Evolutionary conservation across 2,113 vertebrate species (phyloP).

Genomic region (Cottus gobio): DNA sequence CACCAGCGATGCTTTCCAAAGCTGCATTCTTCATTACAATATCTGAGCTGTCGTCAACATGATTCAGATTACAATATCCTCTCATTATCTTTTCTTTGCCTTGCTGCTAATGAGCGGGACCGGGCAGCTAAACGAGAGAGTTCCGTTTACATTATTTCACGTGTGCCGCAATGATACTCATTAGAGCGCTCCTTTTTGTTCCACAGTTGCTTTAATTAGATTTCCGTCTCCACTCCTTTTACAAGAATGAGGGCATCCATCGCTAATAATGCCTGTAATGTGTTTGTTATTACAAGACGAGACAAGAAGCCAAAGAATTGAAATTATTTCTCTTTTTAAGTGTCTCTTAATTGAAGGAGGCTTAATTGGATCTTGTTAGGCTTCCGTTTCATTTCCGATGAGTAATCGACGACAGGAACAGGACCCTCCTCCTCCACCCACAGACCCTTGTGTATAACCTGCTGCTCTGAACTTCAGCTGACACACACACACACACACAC

Average conservation of each 20-base stretch:
- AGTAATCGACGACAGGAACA: constrained; percentile 52
- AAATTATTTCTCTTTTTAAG: constrained; percentile 72
- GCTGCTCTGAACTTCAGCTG: not conserved
- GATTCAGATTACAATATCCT: constrained; percentile 74
- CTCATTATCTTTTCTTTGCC: constrained; percentile 81
- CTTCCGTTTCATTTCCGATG: constrained; percentile 66
- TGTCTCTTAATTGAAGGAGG: constrained; percentile 71
- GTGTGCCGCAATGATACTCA: constrained; percentile 80
- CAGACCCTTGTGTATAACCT: constrained; percentile 25
- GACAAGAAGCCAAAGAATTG: constrained; percentile 61
- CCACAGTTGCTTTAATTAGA: constrained; percentile 77
- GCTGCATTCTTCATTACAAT: constrained; percentile 73
- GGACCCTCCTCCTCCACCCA: constrained; percentile 3
- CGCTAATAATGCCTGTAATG: constrained; percentile 81
- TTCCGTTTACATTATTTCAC: constrained; percentile 80
- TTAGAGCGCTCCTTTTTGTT: constrained; percentile 78
- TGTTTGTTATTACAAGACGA: constrained; percentile 80
- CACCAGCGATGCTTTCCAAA: constrained; percentile 50
- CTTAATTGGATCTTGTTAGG: constrained; percentile 74
- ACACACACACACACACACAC: not conserved
- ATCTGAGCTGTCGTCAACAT: constrained; percentile 74
- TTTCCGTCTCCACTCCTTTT: constrained; percentile 57
- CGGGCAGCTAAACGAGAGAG: constrained; percentile 74
- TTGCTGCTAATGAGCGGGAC: constrained; percentile 79
- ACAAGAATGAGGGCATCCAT: constrained; percentile 65